Evolutionary conservation across 2,888 invertebrate genomes (phyloP).

Genomic region (Mylabris sibirica): DNA sequence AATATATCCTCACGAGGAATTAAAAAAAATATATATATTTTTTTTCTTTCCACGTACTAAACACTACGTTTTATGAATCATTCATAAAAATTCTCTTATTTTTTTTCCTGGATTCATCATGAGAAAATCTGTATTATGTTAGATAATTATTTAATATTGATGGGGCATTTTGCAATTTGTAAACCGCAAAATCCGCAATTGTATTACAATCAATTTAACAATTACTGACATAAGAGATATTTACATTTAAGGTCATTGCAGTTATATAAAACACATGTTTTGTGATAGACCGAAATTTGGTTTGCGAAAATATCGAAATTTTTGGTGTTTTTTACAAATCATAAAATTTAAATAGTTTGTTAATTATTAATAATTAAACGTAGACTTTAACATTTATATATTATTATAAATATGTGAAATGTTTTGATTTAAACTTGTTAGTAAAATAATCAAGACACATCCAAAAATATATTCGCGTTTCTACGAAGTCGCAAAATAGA

Average conservation of each 20-base stretch:
- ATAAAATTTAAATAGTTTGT: not conserved
- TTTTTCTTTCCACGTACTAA: slow-evolving; percentile 1
- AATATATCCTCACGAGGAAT: slow-evolving; percentile 6
- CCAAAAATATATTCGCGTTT: slow-evolving; percentile 29
- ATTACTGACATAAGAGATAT: slow-evolving; percentile 21
- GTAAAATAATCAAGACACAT: slow-evolving; percentile 28
- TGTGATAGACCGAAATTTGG: not conserved
- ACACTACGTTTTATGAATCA: not conserved
- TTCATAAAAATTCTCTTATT: not conserved
- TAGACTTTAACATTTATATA: not conserved
- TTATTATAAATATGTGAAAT: slow-evolving; percentile 10
- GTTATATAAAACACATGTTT: slow-evolving; percentile 15
- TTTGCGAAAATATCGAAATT: not conserved
- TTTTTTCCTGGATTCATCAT: not conserved
- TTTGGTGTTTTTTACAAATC: too few species aligned
- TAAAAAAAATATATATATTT: too few species aligned
- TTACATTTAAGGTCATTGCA: slow-evolving; percentile 21
- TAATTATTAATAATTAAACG: not conserved
- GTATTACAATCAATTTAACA: slow-evolving; percentile 25
- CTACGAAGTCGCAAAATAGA: slow-evolving; percentile 22
- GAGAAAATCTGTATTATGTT: not conserved
- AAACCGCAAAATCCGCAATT: slow-evolving; percentile 24
- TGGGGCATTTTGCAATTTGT: slow-evolving; percentile 19
- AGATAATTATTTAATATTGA: not conserved
- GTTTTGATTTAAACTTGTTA: slow-evolving; percentile 24